Base-by-base conservation (phyloP, 2,797 vertebrate genomes). In the Typhlichthys subterraneus region DNA sequence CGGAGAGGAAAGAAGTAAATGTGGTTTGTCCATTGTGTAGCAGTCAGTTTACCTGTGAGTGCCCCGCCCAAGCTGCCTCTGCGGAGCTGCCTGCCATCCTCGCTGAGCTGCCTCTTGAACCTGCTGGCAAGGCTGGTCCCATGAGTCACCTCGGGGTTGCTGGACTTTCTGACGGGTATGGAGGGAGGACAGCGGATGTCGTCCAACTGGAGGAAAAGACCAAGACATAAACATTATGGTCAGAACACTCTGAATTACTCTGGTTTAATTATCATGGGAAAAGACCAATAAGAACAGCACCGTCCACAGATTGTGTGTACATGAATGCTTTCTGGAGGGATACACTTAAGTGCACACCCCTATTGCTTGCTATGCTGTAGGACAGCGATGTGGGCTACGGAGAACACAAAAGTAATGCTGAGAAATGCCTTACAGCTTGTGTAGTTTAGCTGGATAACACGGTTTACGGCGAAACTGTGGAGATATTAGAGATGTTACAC, bases 61-160 rank as follows among this genome's bases (percentile, higher is more conserved):
- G 96, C 97, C 10, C 96, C 96, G 7, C 97, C 96, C 0, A 99
- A 94, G 63, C 97, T 99, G 70, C 96, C 93, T 61, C 97, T 92
- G 13, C 96, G 91, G 29, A 96, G 67, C 46, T 94, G 83, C 67
- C 82, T 93, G 4, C 94, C 95, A 67, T 99, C 96, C 47, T 97
- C 96, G 54, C 92, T 95, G 63, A 97, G 90, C 53, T 96, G 94
- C 1, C 89, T 91, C 75, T 94, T 96, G 56, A 95, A 93, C 77
- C 95, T 97, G 45, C 92, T 79, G 0, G 92, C 86, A 10, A 93
- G 91, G 48, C 90, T 89, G 17, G 89, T 81, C 53, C 91, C 87
- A 5, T 75, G 81, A 63, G 84, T 90, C 53, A 95, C 75, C 67
- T 99, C 97, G 0, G 95, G 95, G 82, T 94, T 95, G 83, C 96